phyloP scores from a whole-genome alignment of 2,888 invertebrate species.

The Apotomis betuletana region DNA sequence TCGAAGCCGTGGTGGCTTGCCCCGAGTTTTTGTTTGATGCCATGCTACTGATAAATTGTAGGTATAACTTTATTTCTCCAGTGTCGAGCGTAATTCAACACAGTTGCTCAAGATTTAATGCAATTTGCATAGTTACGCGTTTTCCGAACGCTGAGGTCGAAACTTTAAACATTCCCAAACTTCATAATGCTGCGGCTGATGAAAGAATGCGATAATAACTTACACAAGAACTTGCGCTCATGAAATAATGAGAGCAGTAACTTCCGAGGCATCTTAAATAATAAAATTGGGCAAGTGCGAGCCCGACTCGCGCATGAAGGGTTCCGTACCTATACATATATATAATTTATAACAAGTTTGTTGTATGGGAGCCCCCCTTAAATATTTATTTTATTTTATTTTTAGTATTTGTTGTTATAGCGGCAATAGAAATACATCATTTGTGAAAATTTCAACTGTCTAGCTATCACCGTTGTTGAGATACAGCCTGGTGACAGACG shows the following conservation, averaged over 20 bases:
- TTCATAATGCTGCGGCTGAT: neutral
- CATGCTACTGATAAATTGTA: neutral
- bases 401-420: no score
- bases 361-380: no score
- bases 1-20: no score
- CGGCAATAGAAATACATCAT: no score
- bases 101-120: slow-evolving; percentile 10
- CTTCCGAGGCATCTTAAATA: slow-evolving; percentile 25
- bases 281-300: slow-evolving; percentile 30
- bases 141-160: slow-evolving; percentile 30
- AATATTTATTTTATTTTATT: no score
- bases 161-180: slow-evolving; percentile 23
- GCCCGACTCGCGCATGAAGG: no score
- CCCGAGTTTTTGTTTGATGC: no score
- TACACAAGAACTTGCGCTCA: slow-evolving; percentile 36
- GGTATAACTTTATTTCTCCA: neutral
- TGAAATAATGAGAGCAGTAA: slow-evolving; percentile 37
- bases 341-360: no score
- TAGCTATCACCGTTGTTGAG: no score
- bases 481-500: no score
- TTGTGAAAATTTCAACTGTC: no score
- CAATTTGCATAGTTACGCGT: slow-evolving; percentile 38
- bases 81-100: neutral
- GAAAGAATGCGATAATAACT: slow-evolving; percentile 39
- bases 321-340: no score